Evolutionary conservation across 2,888 invertebrate genomes (phyloP), one percentile per base, ranked within the genome.

Genomic region (Meiosimyza platycephala): DNA sequence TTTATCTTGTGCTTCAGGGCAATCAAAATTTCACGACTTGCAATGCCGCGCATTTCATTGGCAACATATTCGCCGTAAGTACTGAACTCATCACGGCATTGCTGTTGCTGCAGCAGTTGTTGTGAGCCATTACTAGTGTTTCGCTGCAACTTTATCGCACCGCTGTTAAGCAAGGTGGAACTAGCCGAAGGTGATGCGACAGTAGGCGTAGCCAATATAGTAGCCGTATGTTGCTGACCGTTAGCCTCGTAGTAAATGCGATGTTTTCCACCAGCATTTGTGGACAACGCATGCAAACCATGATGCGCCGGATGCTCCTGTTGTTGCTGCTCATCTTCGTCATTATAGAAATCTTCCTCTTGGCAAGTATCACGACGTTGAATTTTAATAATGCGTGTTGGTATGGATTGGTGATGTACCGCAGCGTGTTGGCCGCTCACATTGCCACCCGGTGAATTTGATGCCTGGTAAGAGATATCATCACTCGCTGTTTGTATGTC

Each of bases 11-110:
- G 90, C 79, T 90, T 90, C 0, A 90, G 88, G 5, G 90, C 87
- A 6, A 90, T 81, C 13, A 90, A 81, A 73, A 90, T 89, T 78
- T 90, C 90, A 62, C 90, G 88, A 22, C 89, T 90, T 81, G 88
- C 89, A 18, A 90, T 84, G 52, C 89, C 89, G 7, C 91, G 85
- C 77, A 90, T 84, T 80, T 90, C 90, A 79, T 90, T 90, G 1
- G 90, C 90, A 70, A 91, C 85, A 76, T 90, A 90, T 84, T 91
- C 91, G 9, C 91, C 90, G 68, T 90, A 91, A 0, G 90, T 89
- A 12, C 89, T 83, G 79, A 89, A 90, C 74, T 91, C 90, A 79
- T 91, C 90, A 74, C 90, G 82, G 13, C 57, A 72, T 18, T 66
- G 65, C 16, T 62, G 71, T 55, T n/a, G 64, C 6, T 55, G 70